Evolutionary conservation across 2,888 invertebrate species (phyloP).

Genomic region (Drosophila kambysellisi): DNA sequence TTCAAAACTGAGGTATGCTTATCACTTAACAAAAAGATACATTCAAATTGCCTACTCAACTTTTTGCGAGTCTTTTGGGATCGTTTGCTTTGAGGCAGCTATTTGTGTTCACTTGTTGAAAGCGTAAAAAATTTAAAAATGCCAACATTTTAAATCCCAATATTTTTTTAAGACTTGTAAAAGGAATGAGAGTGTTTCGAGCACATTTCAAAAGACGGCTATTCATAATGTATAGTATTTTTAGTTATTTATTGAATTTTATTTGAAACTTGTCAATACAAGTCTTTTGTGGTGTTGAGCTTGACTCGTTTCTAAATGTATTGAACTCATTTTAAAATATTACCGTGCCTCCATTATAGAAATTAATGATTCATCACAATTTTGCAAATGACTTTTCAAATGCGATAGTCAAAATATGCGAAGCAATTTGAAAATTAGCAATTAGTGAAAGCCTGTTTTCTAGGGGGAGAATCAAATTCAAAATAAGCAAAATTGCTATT

Average conservation of each 20-base stretch:
- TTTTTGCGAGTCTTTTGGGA: background rate
- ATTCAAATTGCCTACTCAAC: slow-evolving; percentile 33
- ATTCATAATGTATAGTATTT: background rate
- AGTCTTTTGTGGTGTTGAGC: background rate
- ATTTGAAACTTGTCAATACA: background rate
- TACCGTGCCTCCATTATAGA: background rate
- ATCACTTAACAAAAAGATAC: slow-evolving; percentile 34
- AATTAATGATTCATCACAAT: background rate
- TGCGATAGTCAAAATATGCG: background rate
- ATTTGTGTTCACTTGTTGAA: background rate
- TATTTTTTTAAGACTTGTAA: background rate
- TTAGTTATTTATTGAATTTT: background rate
- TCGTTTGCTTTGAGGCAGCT: background rate
- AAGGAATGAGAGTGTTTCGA: background rate
- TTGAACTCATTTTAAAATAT: background rate
- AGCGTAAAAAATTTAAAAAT: background rate
- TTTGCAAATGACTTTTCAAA: background rate
- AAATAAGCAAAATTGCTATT: too few species aligned
- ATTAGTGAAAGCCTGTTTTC: too few species aligned
- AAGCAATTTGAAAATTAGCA: background rate
- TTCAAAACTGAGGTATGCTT: slow-evolving; percentile 66
- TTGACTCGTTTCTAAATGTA: background rate
- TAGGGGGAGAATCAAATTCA: too few species aligned
- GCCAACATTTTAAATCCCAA: background rate
- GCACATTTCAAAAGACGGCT: background rate